phyloP scores from a whole-genome alignment of 2,797 vertebrate genomes.

The Dendrocincla tyrannina region DNA sequence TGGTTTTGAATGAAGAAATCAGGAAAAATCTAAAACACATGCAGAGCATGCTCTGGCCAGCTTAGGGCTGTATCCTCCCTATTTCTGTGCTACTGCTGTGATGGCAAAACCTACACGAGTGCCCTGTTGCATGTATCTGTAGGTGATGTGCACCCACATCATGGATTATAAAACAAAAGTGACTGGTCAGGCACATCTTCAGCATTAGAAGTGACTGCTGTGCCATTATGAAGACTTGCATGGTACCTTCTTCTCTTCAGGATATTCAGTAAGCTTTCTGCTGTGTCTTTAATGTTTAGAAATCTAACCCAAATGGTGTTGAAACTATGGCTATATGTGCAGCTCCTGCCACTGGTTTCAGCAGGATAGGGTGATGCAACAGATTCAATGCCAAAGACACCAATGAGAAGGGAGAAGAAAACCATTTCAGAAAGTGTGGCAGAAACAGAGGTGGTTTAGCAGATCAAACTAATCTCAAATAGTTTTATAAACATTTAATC shows the following conservation, averaged over 20 bases:
- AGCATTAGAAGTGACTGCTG: background rate
- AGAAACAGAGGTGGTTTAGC: background rate
- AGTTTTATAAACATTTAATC: background rate
- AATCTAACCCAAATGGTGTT: background rate
- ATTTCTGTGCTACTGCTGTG: background rate
- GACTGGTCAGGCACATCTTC: background rate
- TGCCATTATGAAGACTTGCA: background rate
- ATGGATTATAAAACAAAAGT: background rate
- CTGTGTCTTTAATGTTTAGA: background rate
- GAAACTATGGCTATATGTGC: background rate
- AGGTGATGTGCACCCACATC: background rate
- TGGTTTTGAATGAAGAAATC: background rate
- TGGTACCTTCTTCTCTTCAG: background rate
- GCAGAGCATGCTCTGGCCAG: background rate
- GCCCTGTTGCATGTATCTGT: background rate
- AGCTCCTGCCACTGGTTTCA: background rate
- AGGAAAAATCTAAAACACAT: background rate
- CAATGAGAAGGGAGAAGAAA: background rate
- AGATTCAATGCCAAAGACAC: background rate
- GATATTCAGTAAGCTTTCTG: background rate
- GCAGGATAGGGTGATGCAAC: background rate
- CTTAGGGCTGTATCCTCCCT: background rate
- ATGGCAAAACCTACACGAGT: background rate
- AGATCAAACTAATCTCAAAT: background rate
- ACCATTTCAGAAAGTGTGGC: background rate